These are phyloP conservation scores for Rotaria socialis DNA, from an alignment of 2,888 invertebrate species.

Conservation along the genomic window DNA sequence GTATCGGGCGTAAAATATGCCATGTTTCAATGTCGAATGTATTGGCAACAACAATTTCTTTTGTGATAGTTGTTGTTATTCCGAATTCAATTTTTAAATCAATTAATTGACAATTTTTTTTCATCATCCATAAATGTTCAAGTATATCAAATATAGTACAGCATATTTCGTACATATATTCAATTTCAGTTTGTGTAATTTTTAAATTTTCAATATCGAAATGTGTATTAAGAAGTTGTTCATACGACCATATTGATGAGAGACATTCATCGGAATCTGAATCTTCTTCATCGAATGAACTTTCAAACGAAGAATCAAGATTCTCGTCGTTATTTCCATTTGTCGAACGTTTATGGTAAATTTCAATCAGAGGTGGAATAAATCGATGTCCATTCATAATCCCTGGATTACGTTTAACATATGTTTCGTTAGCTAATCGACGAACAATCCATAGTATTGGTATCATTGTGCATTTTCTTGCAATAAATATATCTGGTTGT, in stretches of 20 bases:
- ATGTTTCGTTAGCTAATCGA: slow-evolving; percentile 28
- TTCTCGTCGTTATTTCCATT: neutral
- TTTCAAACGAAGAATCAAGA: neutral
- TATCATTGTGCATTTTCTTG: slow-evolving; percentile 32
- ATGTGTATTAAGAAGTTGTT: slow-evolving; percentile 31
- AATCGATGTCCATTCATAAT: neutral
- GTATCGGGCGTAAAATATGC: neutral
- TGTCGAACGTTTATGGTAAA: slow-evolving; percentile 9
- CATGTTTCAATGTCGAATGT: slow-evolving; percentile 18
- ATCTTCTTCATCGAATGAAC: neutral
- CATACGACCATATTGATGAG: neutral
- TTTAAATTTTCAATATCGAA: slow-evolving; percentile 32
- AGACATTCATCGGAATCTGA: neutral
- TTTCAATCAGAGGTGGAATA: neutral
- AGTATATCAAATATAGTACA: slow-evolving; percentile 26
- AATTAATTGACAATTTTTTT: slow-evolving; percentile 34
- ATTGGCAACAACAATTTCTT: slow-evolving; percentile 31
- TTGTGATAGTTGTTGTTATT: slow-evolving; percentile 1
- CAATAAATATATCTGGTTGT: slow-evolving; percentile 16
- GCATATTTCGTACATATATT: slow-evolving; percentile 23
- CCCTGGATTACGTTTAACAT: neutral
- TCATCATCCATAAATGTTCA: slow-evolving; percentile 27
- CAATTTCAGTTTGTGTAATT: slow-evolving; percentile 35
- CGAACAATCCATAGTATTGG: slow-evolving; percentile 29
- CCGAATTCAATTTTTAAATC: slow-evolving; percentile 37